Evolutionary conservation across 2,113 vertebrate genomes (phyloP).

Genomic region (Hemiprocne comata): DNA sequence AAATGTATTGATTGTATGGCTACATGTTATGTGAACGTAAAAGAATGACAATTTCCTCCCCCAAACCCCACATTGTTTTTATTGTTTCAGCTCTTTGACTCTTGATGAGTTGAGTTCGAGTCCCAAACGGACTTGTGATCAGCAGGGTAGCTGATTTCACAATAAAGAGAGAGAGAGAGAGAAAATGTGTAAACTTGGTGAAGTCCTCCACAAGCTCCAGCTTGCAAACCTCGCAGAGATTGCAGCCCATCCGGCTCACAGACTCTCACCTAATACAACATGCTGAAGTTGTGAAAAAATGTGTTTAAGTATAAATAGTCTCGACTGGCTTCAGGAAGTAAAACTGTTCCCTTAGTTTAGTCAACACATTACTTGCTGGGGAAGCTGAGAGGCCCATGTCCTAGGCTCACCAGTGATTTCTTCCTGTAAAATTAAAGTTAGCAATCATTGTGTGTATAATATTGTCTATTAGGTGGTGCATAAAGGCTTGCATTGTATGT

Average conservation of each 20-base stretch:
- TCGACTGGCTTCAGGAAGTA: conserved; percentile 72
- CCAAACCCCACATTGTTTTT: background rate
- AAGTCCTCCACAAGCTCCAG: conserved; percentile 52
- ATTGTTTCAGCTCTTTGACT: conserved; percentile 49
- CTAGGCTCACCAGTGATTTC: conserved; percentile 69
- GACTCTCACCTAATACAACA: conserved; percentile 66
- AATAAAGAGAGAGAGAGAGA: conserved; percentile 52
- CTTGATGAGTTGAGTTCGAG: conserved; percentile 11
- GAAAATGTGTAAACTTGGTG: conserved; percentile 66
- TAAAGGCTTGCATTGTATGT: conserved; percentile 78
- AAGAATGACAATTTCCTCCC: conserved; percentile 52
- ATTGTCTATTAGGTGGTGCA: conserved; percentile 78
- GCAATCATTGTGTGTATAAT: conserved; percentile 75
- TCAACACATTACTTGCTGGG: conserved; percentile 69
- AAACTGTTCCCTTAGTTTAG: conserved; percentile 75
- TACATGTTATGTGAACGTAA: conserved; percentile 11
- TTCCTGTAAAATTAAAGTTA: conserved; percentile 68
- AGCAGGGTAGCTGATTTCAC: conserved; percentile 61
- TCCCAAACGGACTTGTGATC: conserved; percentile 56
- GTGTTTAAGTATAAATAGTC: conserved; percentile 80
- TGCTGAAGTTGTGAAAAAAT: conserved; percentile 73
- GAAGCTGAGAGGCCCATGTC: conserved; percentile 73
- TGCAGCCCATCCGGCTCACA: conserved; percentile 57
- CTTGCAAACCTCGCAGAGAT: conserved; percentile 49
- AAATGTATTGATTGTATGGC: conserved; percentile 23